These are phyloP conservation scores for Tychaedon coryphoeus DNA, from an alignment of 2,113 vertebrate species.

Conservation along the genomic window DNA sequence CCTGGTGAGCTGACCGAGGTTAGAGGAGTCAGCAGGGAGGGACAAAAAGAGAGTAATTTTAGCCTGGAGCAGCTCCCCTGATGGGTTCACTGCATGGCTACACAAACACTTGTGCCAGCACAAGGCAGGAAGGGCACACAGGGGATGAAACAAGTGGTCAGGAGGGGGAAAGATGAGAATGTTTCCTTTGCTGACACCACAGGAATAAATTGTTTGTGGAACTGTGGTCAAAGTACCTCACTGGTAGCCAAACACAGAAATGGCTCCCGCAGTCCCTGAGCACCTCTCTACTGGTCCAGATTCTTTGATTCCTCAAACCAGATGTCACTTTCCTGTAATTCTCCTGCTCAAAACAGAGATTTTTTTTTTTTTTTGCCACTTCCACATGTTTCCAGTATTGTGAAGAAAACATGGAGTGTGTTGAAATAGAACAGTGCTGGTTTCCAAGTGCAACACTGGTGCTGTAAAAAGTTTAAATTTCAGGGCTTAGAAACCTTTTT, in stretches of 20 bases:
- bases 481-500: background rate
- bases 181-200: constrained; percentile 12
- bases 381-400: background rate
- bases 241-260: background rate
- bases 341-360: background rate
- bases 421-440: background rate
- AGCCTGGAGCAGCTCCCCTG: background rate
- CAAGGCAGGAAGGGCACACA: background rate
- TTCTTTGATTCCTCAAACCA: background rate
- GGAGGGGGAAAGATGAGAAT: background rate
- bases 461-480: background rate
- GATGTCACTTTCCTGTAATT: constrained; percentile 31
- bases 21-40: background rate
- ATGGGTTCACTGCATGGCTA: background rate
- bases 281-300: background rate
- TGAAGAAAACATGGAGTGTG: background rate
- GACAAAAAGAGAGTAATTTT: background rate
- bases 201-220: constrained; percentile 3
- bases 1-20: background rate
- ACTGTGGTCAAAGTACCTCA: background rate
- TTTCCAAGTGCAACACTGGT: background rate
- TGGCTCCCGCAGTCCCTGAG: background rate
- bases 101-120: constrained; percentile 8
- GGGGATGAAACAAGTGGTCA: constrained; percentile 5
- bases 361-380: background rate